Evolutionary conservation across 1,140 invertebrate species (phyloP).

Genomic region (Cherax destructor): DNA sequence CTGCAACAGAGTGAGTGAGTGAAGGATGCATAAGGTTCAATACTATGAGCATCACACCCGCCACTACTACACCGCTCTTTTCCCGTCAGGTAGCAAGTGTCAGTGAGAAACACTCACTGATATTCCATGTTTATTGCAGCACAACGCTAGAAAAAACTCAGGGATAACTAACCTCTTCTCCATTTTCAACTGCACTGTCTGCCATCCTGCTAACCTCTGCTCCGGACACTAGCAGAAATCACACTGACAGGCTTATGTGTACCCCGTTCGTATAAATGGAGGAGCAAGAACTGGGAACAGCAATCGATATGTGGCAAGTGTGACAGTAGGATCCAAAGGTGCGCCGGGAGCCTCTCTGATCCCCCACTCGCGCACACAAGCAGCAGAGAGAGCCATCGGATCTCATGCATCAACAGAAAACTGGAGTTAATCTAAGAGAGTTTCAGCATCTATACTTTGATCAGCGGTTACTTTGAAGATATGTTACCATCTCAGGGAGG

Average conservation of each 20-base stretch:
- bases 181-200: neutral
- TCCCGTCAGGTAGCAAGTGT: neutral
- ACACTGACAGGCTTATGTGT: neutral
- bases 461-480: neutral
- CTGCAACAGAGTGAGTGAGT: neutral
- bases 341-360: neutral
- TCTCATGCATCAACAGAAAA: neutral
- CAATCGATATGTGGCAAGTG: conserved; percentile 6
- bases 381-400: neutral
- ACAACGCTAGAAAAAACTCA: neutral
- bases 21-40: neutral
- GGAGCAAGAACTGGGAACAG: neutral
- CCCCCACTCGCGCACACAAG: neutral
- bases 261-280: conserved; percentile 6
- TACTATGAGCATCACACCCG: neutral
- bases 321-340: neutral
- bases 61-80: neutral
- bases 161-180: conserved; percentile 5
- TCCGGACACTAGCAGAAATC: neutral
- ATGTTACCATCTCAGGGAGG: neutral
- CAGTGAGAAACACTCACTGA: neutral
- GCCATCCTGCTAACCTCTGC: conserved; percentile 1
- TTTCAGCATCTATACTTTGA: neutral
- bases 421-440: neutral
- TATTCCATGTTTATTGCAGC: neutral